Evolutionary conservation across 2,888 invertebrate genomes (phyloP).

Genomic region (Crocallis elinguaria): DNA sequence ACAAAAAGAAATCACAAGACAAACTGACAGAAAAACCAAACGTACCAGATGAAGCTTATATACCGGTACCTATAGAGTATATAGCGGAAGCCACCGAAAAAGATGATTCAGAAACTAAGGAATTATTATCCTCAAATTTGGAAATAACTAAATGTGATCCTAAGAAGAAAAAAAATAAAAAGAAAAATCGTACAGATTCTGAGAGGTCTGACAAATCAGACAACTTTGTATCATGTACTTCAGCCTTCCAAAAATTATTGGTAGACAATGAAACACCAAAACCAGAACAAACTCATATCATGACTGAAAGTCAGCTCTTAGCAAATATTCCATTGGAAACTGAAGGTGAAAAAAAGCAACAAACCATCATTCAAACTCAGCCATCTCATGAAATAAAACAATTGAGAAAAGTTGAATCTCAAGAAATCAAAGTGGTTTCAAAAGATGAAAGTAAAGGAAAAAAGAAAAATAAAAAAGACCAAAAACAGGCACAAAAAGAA

Average conservation of each 20-base stretch:
- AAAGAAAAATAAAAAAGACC: constrained; percentile 51
- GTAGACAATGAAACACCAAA: constrained; percentile 42
- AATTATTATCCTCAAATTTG: constrained; percentile 16
- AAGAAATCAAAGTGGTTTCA: constrained; percentile 14
- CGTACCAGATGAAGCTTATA: constrained; percentile 17
- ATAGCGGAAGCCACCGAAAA: constrained; percentile 24
- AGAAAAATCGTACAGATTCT: constrained; percentile 69
- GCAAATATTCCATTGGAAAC: background rate
- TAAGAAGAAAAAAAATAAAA: constrained; percentile 73
- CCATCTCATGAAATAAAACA: constrained; percentile 12
- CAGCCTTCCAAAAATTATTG: constrained; percentile 62
- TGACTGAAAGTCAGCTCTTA: constrained; percentile 11
- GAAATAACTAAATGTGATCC: constrained; percentile 46
- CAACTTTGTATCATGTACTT: constrained; percentile 56
- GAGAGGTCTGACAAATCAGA: constrained; percentile 66
- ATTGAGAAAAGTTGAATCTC: constrained; percentile 6
- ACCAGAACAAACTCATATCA: constrained; percentile 18
- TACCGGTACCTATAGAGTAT: constrained; percentile 7
- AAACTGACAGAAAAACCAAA: constrained; percentile 30
- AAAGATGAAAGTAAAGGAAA: constrained; percentile 38
- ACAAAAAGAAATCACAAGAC: constrained; percentile 59
- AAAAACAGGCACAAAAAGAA: too few relatives aligned
- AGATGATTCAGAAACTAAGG: constrained; percentile 20
- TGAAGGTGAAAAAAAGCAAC: constrained; percentile 1
- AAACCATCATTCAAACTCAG: constrained; percentile 12